These are phyloP conservation scores for Daktulosphaira vitifoliae DNA, from an alignment of 1,140 invertebrate species.

Conservation along the genomic window DNA sequence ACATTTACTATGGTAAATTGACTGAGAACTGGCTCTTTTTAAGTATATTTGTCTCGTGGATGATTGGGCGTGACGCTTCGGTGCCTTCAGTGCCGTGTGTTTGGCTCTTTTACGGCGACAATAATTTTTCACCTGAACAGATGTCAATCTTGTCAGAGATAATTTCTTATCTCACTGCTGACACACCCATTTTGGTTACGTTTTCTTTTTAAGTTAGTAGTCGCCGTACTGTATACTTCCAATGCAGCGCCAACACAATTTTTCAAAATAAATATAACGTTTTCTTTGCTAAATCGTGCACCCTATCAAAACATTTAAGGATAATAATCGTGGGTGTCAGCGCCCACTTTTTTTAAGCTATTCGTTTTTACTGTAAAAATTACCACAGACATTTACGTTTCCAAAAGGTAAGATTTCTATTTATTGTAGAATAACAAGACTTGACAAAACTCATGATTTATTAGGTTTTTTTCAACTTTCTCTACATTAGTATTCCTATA, in stretches of 20 bases:
- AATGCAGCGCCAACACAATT: not conserved
- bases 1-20: not conserved
- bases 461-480: too few species aligned
- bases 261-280: not conserved
- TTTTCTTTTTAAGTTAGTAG: not conserved
- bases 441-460: too few species aligned
- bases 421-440: too few species aligned
- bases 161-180: not conserved
- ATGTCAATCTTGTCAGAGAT: slow-evolving; percentile 25
- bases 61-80: not conserved
- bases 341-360: too few species aligned
- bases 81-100: too few species aligned
- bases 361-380: too few species aligned
- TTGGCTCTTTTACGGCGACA: not conserved
- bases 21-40: not conserved
- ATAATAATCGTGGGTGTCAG: too few species aligned
- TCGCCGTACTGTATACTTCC: not conserved
- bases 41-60: not conserved
- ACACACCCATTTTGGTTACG: not conserved
- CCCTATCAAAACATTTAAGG: too few species aligned
- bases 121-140: slow-evolving; percentile 7
- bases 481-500: too few species aligned
- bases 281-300: too few species aligned
- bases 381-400: too few species aligned
- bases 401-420: too few species aligned